phyloP scores from a whole-genome alignment of 1,140 invertebrate genomes.

The Drosophila sproati region DNA sequence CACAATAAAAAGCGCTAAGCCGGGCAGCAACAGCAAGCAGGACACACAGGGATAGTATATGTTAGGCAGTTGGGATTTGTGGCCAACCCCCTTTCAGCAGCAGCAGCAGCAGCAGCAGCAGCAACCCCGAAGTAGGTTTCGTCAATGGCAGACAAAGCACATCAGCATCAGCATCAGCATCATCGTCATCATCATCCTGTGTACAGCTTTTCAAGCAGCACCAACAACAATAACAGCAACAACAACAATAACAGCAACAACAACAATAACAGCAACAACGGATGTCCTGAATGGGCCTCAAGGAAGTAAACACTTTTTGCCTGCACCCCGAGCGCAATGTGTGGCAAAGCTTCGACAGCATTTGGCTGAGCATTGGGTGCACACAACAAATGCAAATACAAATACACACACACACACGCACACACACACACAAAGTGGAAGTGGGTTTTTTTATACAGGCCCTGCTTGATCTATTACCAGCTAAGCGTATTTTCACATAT shows the following conservation, averaged over 20 bases:
- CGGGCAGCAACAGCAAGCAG: background rate
- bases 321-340: conserved; percentile 52
- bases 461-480: conserved; percentile 11
- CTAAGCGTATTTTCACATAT: conserved; percentile 28
- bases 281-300: conserved; percentile 75
- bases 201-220: conserved; percentile 30
- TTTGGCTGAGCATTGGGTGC: conserved; percentile 38
- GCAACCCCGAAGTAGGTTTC: conserved; percentile 3
- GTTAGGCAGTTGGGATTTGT: conserved; percentile 40
- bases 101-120: conserved; percentile 1
- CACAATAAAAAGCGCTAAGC: conserved; percentile 67
- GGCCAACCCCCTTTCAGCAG: conserved; percentile 39
- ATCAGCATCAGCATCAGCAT: conserved; percentile 17
- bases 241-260: background rate
- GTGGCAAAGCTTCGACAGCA: conserved; percentile 53
- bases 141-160: conserved; percentile 8
- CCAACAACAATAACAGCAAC: conserved; percentile 9
- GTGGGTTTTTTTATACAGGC: background rate
- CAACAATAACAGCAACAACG: conserved; percentile 46
- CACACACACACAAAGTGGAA: background rate
- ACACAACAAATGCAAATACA: conserved; percentile 32
- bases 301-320: conserved; percentile 77
- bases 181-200: conserved; percentile 20
- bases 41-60: conserved; percentile 17
- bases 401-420: conserved; percentile 3